Conservation (phyloP, 2,113 vertebrate genomes). For the Rhinolophus sinicus region DNA sequence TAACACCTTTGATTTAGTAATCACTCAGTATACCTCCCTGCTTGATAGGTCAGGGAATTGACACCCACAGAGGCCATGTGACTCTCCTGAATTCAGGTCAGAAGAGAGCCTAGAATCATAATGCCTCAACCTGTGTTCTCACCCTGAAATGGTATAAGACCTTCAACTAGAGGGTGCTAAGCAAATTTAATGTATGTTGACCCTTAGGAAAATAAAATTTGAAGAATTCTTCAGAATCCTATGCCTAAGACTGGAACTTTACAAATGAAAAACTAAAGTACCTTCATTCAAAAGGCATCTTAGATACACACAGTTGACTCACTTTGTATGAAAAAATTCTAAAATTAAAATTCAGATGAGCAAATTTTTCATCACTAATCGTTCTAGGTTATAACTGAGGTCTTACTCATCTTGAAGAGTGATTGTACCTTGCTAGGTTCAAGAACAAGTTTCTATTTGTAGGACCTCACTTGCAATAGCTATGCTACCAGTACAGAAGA, state of each 20-base stretch:
- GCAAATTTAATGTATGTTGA: not conserved
- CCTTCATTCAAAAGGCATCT: constrained; percentile 42
- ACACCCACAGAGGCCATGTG: not conserved
- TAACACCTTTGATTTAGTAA: not conserved
- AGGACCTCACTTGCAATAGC: not conserved
- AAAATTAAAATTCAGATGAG: constrained; percentile 25
- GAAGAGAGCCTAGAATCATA: not conserved
- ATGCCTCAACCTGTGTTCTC: not conserved
- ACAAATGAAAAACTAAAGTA: not conserved
- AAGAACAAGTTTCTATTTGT: not conserved
- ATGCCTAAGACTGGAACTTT: constrained; percentile 12
- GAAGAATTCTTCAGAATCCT: constrained; percentile 18
- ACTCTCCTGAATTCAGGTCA: not conserved
- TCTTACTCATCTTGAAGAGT: not conserved
- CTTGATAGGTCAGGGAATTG: not conserved
- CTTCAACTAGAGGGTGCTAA: not conserved
- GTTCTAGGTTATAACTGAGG: not conserved
- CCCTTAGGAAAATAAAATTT: not conserved
- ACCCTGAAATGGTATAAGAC: not conserved
- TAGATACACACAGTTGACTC: not conserved
- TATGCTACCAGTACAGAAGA: not conserved
- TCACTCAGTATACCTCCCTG: not conserved
- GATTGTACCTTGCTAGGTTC: not conserved
- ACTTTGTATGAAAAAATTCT: constrained; percentile 6
- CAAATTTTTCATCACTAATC: not conserved